phyloP scores from a whole-genome alignment of 2,888 invertebrate species.

The Andrena flavipes region DNA sequence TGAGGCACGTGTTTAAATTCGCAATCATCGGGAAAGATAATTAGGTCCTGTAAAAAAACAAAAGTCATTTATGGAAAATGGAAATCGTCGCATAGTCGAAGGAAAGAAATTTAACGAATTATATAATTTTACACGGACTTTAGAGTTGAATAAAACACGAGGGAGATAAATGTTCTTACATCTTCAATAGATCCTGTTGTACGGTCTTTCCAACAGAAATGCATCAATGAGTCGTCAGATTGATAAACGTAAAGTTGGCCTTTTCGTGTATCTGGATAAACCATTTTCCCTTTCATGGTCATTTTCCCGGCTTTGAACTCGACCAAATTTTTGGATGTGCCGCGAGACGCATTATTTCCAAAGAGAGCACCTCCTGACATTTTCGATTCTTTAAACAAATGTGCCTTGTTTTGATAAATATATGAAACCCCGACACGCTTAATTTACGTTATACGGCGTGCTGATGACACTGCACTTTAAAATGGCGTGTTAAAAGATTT shows the following conservation, averaged over 20 bases:
- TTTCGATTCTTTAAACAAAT: conserved; percentile 38
- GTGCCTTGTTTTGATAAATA: conserved; percentile 42
- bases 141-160: not conserved
- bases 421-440: conserved; percentile 47
- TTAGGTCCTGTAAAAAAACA: conserved; percentile 90
- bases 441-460: conserved; percentile 40
- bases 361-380: conserved; percentile 89
- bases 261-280: conserved; percentile 97
- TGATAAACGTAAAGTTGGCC: conserved; percentile 98
- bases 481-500: conserved; percentile 64
- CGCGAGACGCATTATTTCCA: conserved; percentile 91
- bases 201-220: conserved; percentile 99
- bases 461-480: conserved; percentile 77
- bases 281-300: conserved; percentile 97
- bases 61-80: conserved; percentile 1
- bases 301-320: conserved; percentile 99
- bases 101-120: not conserved
- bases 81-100: not conserved
- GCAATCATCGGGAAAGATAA: conserved; percentile 99
- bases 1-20: conserved; percentile 98
- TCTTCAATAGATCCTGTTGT: conserved; percentile 97
- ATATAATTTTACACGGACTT: conserved; percentile 1
- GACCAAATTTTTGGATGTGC: conserved; percentile 95
- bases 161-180: conserved; percentile 84
- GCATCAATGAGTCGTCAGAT: conserved; percentile 98